phyloP scores from a whole-genome alignment of 1,140 invertebrate genomes.

The Cephus cinctus region DNA sequence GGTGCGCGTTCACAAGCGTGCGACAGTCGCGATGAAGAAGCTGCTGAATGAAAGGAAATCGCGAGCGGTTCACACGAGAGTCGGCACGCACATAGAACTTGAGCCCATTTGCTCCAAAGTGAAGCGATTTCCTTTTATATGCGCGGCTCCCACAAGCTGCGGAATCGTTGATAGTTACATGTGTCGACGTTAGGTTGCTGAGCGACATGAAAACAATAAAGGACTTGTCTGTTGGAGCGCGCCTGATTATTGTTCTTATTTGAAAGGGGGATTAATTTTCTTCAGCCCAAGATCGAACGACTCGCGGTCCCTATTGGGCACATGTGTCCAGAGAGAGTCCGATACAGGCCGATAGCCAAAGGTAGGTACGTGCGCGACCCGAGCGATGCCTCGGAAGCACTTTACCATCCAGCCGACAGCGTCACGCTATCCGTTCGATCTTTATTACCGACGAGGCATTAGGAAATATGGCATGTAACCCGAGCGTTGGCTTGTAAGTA shows the following conservation, averaged over 20 bases:
- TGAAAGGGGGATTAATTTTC: no score
- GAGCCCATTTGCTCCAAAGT: constrained; percentile 5
- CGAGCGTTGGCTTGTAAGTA: constrained; percentile 1
- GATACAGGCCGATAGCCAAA: no score
- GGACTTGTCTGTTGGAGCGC: no score
- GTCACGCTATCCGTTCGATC: constrained; percentile 2
- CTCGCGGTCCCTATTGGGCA: no score
- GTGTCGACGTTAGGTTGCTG: no score
- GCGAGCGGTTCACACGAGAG: constrained; percentile 47
- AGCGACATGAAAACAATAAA: no score
- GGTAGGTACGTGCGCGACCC: no score
- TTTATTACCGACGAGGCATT: constrained; percentile 6
- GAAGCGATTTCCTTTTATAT: constrained; percentile 10
- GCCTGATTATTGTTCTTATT: no score
- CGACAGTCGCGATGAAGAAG: constrained; percentile 50
- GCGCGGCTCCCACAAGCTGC: no score
- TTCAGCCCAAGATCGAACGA: no score
- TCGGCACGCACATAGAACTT: constrained; percentile 25
- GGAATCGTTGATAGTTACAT: no score
- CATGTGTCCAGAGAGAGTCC: no score
- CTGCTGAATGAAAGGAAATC: constrained; percentile 52
- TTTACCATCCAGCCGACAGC: constrained; percentile 4
- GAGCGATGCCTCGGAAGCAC: constrained; percentile 3
- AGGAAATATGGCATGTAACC: constrained; percentile 6
- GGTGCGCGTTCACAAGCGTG: constrained; percentile 41